These are phyloP conservation scores for Protula sp. DNA, from an alignment of 2,888 invertebrate species.

Conservation along the genomic window DNA sequence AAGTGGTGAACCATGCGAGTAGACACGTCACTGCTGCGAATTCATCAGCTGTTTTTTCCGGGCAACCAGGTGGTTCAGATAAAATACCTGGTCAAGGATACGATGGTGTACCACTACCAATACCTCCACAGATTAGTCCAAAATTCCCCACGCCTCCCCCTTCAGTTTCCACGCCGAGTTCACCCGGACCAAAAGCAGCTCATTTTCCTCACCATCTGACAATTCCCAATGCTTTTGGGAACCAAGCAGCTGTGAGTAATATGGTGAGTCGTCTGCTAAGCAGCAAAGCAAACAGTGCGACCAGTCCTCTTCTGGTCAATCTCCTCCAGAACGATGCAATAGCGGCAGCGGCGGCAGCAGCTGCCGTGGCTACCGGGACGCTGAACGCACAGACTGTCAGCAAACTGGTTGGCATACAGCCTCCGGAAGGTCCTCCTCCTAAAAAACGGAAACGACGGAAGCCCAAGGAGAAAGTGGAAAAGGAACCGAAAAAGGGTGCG, in stretches of 20 bases:
- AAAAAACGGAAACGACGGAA: slow-evolving; percentile 15
- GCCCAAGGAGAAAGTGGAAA: slow-evolving; percentile 7
- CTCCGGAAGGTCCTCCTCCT: neutral
- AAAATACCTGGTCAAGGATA: neutral
- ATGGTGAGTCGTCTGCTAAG: slow-evolving; percentile 13
- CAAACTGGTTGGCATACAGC: slow-evolving; percentile 1
- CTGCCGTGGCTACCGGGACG: neutral
- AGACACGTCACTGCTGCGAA: neutral
- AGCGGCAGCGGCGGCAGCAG: slow-evolving; percentile 3
- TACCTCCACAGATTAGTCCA: slow-evolving; percentile 11
- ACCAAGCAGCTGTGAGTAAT: slow-evolving; percentile 29
- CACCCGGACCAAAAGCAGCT: slow-evolving; percentile 7
- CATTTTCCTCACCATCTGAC: neutral
- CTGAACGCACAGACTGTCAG: neutral
- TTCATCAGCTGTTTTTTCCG: neutral
- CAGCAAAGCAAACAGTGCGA: slow-evolving; percentile 55
- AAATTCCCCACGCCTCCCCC: slow-evolving; percentile 17
- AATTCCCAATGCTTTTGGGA: neutral
- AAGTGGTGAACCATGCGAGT: neutral
- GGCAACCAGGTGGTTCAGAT: too few species aligned
- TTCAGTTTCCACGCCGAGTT: slow-evolving; percentile 16
- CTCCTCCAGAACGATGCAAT: slow-evolving; percentile 74
- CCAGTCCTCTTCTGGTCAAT: slow-evolving; percentile 83
- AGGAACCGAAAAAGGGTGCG: neutral
- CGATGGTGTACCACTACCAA: neutral